These are phyloP conservation scores for Orthonychiurus folsomi DNA, from an alignment of 2,888 invertebrate genomes.

Conservation along the genomic window DNA sequence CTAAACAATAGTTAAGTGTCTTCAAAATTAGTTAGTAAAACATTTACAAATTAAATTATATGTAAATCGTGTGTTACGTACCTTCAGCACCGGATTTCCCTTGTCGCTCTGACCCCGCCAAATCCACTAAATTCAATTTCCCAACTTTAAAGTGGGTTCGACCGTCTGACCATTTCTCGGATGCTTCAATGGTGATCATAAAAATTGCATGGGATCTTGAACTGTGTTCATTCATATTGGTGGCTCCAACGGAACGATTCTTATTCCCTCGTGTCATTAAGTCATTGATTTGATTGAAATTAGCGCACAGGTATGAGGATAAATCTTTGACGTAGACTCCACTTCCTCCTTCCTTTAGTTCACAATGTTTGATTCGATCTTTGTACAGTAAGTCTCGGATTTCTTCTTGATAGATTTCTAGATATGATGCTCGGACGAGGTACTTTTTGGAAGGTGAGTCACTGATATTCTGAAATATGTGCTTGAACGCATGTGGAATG, in stretches of 20 bases:
- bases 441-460: conserved; percentile 49
- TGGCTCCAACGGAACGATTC: conserved; percentile 86
- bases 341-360: conserved; percentile 65
- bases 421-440: conserved; percentile 88
- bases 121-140: conserved; percentile 91
- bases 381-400: conserved; percentile 63
- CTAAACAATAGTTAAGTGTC: too few species aligned
- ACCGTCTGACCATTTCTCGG: conserved; percentile 57
- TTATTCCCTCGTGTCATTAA: conserved; percentile 89
- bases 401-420: conserved; percentile 94
- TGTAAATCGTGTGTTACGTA: too few species aligned
- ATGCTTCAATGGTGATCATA: conserved; percentile 93
- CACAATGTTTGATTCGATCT: conserved; percentile 61
- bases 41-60: too few species aligned
- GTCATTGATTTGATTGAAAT: conserved; percentile 82
- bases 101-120: conserved; percentile 81
- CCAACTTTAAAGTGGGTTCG: conserved; percentile 65
- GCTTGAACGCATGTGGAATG: conserved; percentile 92
- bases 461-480: conserved; percentile 87
- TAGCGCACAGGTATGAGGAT: conserved; percentile 89
- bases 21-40: too few species aligned
- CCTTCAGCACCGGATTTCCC: conserved; percentile 88
- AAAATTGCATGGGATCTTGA: conserved; percentile 97
- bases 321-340: conserved; percentile 94
- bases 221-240: conserved; percentile 98